These are phyloP conservation scores for Lasius fuliginosus DNA, from an alignment of 2,888 invertebrate species.

Conservation along the genomic window DNA sequence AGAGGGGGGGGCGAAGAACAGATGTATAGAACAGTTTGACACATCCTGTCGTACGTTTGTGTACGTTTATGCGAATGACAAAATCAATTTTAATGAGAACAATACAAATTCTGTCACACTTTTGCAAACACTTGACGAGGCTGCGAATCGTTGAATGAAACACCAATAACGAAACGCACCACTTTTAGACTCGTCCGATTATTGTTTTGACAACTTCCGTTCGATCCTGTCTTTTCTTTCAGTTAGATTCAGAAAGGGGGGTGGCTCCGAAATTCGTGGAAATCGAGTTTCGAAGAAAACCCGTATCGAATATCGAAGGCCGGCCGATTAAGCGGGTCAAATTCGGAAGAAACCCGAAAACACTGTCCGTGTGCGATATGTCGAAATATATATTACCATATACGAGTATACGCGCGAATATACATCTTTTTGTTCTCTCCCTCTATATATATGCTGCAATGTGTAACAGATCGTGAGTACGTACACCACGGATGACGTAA, in stretches of 20 bases:
- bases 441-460: neutral
- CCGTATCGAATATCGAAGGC: conserved; percentile 62
- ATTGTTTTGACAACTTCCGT: conserved; percentile 62
- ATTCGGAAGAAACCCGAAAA: conserved; percentile 69
- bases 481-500: conserved; percentile 50
- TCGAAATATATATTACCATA: neutral
- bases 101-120: neutral
- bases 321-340: conserved; percentile 67
- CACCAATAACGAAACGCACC: conserved; percentile 45
- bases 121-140: neutral
- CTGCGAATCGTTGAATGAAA: conserved; percentile 54
- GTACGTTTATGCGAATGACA: neutral
- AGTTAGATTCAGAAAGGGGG: neutral
- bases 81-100: neutral
- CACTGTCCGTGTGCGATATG: conserved; percentile 38
- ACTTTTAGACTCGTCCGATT: conserved; percentile 44
- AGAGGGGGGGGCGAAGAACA: neutral
- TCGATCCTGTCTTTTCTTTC: conserved; percentile 39
- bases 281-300: neutral
- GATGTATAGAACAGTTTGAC: no score
- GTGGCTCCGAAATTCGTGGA: neutral
- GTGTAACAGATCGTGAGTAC: conserved; percentile 41
- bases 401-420: conserved; percentile 20
- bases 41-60: neutral
- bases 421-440: neutral